These are phyloP conservation scores for Beroe forskalii DNA, from an alignment of 37 sponge, comb jelly and placozoan species.

Conservation along the genomic window DNA sequence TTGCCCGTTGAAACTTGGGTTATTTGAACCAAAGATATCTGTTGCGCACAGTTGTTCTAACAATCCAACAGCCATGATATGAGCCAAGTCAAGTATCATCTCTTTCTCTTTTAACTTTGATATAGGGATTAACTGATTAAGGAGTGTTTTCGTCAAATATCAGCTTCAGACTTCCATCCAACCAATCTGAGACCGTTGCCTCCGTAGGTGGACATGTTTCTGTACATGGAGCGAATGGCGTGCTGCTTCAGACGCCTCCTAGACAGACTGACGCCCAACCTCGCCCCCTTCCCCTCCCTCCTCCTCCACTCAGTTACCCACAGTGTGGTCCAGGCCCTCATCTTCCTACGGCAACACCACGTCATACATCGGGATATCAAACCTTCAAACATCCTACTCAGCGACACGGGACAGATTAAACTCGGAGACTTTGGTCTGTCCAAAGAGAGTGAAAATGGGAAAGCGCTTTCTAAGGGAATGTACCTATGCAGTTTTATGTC, in stretches of 20 bases:
- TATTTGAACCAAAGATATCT: too few relatives aligned
- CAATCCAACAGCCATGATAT: too few relatives aligned
- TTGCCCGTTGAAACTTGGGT: too few relatives aligned
- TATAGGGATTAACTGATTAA: too few relatives aligned
- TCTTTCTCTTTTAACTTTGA: too few relatives aligned
- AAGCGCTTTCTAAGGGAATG: not conserved
- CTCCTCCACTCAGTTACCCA: constrained; percentile 1
- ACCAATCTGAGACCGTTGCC: too few relatives aligned
- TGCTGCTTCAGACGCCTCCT: constrained; percentile 11
- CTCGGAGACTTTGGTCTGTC: constrained; percentile 22
- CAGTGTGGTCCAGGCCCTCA: not conserved
- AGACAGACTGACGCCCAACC: not conserved
- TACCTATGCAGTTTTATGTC: too few relatives aligned
- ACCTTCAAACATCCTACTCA: constrained; percentile 2
- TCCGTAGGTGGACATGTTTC: constrained; percentile 22
- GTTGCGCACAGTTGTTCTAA: too few relatives aligned
- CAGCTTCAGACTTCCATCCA: too few relatives aligned
- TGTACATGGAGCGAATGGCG: constrained; percentile 1
- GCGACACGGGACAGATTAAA: not conserved
- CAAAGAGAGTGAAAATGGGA: constrained; percentile 26
- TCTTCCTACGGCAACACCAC: not conserved
- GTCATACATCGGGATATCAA: not conserved
- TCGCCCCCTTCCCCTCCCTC: not conserved
- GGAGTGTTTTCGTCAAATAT: too few relatives aligned
- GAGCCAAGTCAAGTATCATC: too few relatives aligned